Evolutionary conservation across 2,888 invertebrate species (phyloP), one percentile per base, ranked within the genome.

Genomic region (Polymixis flavicincta): DNA sequence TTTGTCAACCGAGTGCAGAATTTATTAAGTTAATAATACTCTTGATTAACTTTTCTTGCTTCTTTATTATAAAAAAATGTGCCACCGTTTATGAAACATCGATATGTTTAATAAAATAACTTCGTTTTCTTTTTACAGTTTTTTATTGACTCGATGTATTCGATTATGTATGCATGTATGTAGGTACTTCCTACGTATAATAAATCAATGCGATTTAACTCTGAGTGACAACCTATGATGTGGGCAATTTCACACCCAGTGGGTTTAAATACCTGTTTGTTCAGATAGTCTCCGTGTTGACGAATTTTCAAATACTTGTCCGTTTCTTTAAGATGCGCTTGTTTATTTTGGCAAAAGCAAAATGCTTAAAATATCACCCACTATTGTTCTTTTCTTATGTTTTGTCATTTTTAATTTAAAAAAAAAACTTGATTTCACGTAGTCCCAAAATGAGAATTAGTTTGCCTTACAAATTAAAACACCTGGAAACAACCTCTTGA

Each of bases 391-490:
- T 32, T 37, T n/a, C n/a, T 37, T 52, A 11, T n/a, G 0, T 11
- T 45, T 66, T 37, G 8, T 25, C 14, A 28, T 32, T 55, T 8
- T 32, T 45, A 32, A 63, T 37, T 50, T 42, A 25, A 11, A 45
- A 25, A 11, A 45, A 17, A 28, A 48, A 45, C 17, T 0, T 57
- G 28, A 11, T 42, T 64, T 57, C 17, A 32, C 0, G 6, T 28
- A 32, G 28, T 37, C 13, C 17, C 19, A 22, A 69, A 59, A 48
- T 13, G 50, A 52, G 6, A 76, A 78, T 11, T 22, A 13, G 22
- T 59, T 74, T 59, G 11, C 1, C n/a, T 28, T 42, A 69, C 63
- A 75, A 71, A 80, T 80, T 50, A 65, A 69, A 76, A 48, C 54
- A 37, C 48, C 13, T 32, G 19, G 17, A 45, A 65, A 68, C 68